phyloP scores from a whole-genome alignment of 2,888 invertebrate genomes.

The Melieria picta region DNA sequence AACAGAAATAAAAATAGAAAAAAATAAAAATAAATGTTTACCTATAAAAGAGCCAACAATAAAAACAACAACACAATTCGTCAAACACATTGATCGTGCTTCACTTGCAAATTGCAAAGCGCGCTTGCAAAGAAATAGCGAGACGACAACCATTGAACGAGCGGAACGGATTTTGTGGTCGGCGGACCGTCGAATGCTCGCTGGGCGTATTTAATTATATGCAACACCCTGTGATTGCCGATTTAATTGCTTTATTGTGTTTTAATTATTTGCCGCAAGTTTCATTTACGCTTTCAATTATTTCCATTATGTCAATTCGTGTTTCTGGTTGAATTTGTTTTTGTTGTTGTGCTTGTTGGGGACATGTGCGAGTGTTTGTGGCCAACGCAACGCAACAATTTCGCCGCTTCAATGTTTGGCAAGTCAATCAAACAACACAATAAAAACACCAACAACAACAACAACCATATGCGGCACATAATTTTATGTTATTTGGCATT shows the following conservation, averaged over 20 bases:
- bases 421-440: too few species aligned
- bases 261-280: conserved; percentile 1
- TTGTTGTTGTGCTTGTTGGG: background rate
- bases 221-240: conserved; percentile 16
- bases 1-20: background rate
- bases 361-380: background rate
- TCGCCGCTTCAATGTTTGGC: too few species aligned
- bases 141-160: too few species aligned
- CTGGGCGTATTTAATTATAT: background rate
- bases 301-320: background rate
- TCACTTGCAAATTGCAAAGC: too few species aligned
- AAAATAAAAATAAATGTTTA: background rate
- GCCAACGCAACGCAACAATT: too few species aligned
- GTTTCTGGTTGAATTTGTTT: background rate
- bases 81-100: background rate
- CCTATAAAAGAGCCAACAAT: background rate
- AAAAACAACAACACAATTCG: background rate
- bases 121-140: too few species aligned
- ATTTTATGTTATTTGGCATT: too few species aligned
- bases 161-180: too few species aligned
- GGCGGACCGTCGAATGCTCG: too few species aligned
- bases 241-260: conserved; percentile 23
- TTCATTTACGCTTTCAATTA: conserved; percentile 2
- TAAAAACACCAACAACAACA: too few species aligned
- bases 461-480: too few species aligned